Conservation (phyloP, 2,797 vertebrate species). For the Okamejei kenojei region DNA sequence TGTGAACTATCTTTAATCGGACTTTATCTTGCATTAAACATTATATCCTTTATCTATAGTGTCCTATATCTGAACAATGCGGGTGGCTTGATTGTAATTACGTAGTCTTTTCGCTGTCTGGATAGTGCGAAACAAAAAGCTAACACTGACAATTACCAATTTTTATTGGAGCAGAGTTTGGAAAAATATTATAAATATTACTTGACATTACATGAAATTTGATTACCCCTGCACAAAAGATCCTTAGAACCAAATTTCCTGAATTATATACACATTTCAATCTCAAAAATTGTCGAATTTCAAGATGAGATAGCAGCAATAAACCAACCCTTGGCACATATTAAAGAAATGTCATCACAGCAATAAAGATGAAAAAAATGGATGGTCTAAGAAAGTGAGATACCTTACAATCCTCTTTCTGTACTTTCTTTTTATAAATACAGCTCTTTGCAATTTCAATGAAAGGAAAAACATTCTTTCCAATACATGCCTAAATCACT, state of each 20-base stretch:
- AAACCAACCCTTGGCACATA: background rate
- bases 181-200: background rate
- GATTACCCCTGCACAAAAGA: background rate
- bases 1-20: background rate
- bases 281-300: background rate
- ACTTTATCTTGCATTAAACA: no score
- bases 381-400: background rate
- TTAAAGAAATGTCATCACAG: background rate
- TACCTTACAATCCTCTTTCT: background rate
- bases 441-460: background rate
- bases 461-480: background rate
- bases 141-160: background rate
- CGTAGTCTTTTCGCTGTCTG: no score
- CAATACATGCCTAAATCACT: background rate
- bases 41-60: no score
- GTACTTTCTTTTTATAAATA: background rate
- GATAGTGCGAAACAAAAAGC: no score
- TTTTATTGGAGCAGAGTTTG: slow-evolving; percentile 23
- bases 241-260: background rate
- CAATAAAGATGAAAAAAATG: background rate
- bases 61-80: no score
- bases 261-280: background rate
- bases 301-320: background rate
- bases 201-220: background rate
- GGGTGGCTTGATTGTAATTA: no score